Evolutionary conservation across 2,113 vertebrate genomes (phyloP).

Genomic region (Coregonus clupeaformis): DNA sequence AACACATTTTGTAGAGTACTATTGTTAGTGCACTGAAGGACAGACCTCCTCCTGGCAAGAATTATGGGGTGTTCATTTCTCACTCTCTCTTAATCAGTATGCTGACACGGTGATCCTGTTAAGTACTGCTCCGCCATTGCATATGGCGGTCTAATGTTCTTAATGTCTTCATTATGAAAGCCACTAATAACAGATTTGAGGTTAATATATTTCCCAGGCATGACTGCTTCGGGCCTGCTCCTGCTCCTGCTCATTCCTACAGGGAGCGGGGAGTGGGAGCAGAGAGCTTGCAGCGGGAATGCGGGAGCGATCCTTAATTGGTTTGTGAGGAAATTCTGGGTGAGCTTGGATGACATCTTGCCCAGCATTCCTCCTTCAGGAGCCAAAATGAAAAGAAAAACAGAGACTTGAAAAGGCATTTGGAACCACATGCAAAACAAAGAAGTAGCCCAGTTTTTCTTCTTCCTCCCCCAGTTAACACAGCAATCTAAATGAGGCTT

Average conservation of each 20-base stretch:
- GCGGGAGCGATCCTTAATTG: conserved; percentile 36
- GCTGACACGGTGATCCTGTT: background rate
- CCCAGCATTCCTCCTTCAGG: background rate
- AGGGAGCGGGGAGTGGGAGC: background rate
- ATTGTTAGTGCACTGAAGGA: too few species aligned
- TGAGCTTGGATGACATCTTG: conserved; percentile 17
- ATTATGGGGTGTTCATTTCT: background rate
- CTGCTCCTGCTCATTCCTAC: background rate
- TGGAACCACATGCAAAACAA: background rate
- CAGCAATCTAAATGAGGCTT: background rate
- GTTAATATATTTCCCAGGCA: conserved; percentile 1
- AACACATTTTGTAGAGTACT: too few species aligned
- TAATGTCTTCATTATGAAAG: conserved; percentile 17
- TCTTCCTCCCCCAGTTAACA: background rate
- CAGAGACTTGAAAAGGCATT: background rate
- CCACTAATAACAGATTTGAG: background rate
- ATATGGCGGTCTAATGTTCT: background rate
- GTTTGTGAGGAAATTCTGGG: conserved; percentile 22
- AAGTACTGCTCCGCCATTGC: background rate
- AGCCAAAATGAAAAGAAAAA: background rate
- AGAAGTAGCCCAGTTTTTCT: background rate
- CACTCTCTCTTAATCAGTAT: too few species aligned
- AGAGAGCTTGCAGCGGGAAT: background rate
- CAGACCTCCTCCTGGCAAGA: too few species aligned
- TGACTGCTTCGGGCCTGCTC: conserved; percentile 1